Conservation (phyloP, 2,888 invertebrate species). For the Volucella bombylans region DNA sequence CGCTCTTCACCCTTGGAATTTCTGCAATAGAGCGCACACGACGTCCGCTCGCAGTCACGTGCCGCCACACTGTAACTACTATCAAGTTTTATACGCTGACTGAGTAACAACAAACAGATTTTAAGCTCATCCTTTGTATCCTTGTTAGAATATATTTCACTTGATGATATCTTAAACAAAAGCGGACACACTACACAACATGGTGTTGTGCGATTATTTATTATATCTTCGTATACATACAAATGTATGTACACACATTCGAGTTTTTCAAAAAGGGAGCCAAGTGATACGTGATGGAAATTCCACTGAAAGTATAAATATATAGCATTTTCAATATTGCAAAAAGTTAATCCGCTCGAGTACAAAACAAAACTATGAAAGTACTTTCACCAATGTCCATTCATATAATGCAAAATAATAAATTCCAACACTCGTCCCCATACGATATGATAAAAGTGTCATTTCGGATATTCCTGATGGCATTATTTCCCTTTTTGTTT, state of each 20-base stretch:
- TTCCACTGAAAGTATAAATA: constrained; percentile 35
- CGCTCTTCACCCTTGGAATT: constrained; percentile 15
- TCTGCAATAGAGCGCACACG: constrained; percentile 53
- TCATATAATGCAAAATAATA: constrained; percentile 43
- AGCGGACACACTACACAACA: constrained; percentile 21
- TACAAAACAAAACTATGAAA: constrained; percentile 41
- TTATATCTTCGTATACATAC: constrained; percentile 18
- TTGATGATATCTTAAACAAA: constrained; percentile 44
- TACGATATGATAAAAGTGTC: constrained; percentile 71
- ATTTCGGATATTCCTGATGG: constrained; percentile 68
- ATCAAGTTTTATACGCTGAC: constrained; percentile 71
- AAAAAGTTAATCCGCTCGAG: constrained; percentile 62
- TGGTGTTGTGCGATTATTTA: constrained; percentile 66
- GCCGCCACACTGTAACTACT: constrained; percentile 68
- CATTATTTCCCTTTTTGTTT: constrained; percentile 29
- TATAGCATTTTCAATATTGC: neutral
- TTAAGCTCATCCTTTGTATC: constrained; percentile 70
- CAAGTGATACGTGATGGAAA: constrained; percentile 68
- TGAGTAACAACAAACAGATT: constrained; percentile 73
- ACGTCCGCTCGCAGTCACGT: constrained; percentile 67
- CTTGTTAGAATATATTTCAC: constrained; percentile 38
- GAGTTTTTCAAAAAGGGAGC: constrained; percentile 48
- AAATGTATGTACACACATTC: neutral
- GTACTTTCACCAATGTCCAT: constrained; percentile 56
- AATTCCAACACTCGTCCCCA: constrained; percentile 52